A percentile compares a stretch with the other conserved stretches of the same genome.
Evolutionary conservation across 2,797 vertebrate genomes (phyloP).

Genomic region (Acanthornis magna): DNA sequence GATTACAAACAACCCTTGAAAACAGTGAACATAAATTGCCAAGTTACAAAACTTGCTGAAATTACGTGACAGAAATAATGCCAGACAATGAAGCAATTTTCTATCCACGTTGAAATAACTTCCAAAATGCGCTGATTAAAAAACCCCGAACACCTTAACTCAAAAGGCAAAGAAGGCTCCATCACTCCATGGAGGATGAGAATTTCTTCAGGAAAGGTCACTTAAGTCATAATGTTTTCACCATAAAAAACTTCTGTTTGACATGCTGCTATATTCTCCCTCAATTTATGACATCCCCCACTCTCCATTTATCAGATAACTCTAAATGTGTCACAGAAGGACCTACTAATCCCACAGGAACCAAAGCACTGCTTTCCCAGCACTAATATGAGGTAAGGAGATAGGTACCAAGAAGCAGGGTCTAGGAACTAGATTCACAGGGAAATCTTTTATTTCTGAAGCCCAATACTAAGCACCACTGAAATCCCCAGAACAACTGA

Average conservation of each 20-base stretch:
- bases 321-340: background rate
- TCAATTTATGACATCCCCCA: background rate
- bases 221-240: background rate
- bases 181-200: background rate
- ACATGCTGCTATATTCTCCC: background rate
- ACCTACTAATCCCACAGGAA: background rate
- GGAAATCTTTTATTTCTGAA: background rate
- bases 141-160: background rate
- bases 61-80: background rate
- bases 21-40: background rate
- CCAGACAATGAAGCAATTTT: background rate
- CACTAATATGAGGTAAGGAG: background rate
- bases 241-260: background rate
- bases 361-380: background rate
- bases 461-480: background rate
- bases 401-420: background rate
- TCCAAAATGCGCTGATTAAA: background rate
- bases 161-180: background rate
- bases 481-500: background rate
- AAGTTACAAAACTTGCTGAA: slow-evolving; percentile 21
- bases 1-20: slow-evolving; percentile 4
- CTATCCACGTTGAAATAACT: background rate
- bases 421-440: background rate
- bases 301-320: background rate
- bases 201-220: background rate